Conservation (phyloP, 2,113 vertebrate species). For the Octodon degus region DNA sequence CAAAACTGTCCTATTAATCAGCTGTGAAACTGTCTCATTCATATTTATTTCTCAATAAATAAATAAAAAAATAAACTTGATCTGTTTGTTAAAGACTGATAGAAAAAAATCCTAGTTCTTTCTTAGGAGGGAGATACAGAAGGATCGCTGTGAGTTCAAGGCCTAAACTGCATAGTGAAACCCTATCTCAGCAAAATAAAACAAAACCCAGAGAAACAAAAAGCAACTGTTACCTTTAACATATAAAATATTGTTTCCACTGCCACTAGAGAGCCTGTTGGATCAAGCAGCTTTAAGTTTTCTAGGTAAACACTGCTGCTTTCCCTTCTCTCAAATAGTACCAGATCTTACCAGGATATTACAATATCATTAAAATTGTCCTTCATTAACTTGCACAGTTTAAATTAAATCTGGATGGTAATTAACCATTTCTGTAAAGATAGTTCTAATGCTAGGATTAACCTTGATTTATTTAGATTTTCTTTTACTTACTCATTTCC, state of each 20-base stretch:
- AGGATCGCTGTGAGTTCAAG: neutral
- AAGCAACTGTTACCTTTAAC: slow-evolving; percentile 22
- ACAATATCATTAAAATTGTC: slow-evolving; percentile 24
- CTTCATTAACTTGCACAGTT: slow-evolving; percentile 44
- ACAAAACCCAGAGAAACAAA: neutral
- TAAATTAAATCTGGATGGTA: slow-evolving; percentile 10
- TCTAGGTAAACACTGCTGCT: neutral
- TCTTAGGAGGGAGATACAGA: neutral
- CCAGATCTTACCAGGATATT: slow-evolving; percentile 25
- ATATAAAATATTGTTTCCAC: slow-evolving; percentile 42
- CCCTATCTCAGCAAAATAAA: neutral
- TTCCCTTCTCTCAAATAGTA: slow-evolving; percentile 17
- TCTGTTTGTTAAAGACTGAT: slow-evolving; percentile 39
- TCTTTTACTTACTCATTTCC: neutral
- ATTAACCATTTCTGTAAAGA: slow-evolving; percentile 54
- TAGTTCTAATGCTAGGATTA: slow-evolving; percentile 33
- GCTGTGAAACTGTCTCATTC: too few species aligned
- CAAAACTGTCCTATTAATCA: too few species aligned
- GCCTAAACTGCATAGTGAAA: neutral
- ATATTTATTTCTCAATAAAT: too few species aligned
- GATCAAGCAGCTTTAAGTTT: slow-evolving; percentile 57
- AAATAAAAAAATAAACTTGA: neutral
- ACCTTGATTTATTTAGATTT: neutral
- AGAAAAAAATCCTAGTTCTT: slow-evolving; percentile 49
- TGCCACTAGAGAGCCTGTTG: slow-evolving; percentile 46